Percentiles rank a stretch among this genome's conserved stretches.
phyloP scores from a whole-genome alignment of 2,888 invertebrate genomes.

The Habrosyne pyritoides region DNA sequence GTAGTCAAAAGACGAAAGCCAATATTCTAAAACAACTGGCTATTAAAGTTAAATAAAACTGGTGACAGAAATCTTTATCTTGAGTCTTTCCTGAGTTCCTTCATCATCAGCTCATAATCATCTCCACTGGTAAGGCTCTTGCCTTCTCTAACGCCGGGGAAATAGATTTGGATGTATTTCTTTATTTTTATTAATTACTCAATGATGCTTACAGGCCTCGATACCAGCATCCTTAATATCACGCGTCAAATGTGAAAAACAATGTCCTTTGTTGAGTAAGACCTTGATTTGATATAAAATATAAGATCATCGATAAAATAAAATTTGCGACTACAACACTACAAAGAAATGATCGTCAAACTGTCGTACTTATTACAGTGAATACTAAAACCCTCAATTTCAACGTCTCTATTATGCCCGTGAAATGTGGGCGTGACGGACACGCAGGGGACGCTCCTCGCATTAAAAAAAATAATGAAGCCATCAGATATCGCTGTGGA shows the following conservation, averaged over 20 bases:
- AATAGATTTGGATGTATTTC: too few species aligned
- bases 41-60: too few species aligned
- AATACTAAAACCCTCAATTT: conserved; percentile 56
- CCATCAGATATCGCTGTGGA: conserved; percentile 38
- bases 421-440: conserved; percentile 60
- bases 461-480: conserved; percentile 68
- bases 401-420: conserved; percentile 66
- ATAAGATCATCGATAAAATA: not conserved
- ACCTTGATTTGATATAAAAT: not conserved
- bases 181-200: too few species aligned
- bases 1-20: too few species aligned
- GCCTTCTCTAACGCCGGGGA: too few species aligned
- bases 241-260: too few species aligned
- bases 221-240: too few species aligned
- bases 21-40: too few species aligned
- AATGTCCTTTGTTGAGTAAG: not conserved
- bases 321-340: conserved; percentile 31
- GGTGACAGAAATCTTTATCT: too few species aligned
- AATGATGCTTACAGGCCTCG: not conserved
- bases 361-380: conserved; percentile 36
- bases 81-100: too few species aligned
- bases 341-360: conserved; percentile 20
- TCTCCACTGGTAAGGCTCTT: too few species aligned
- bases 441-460: conserved; percentile 37
- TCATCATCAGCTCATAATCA: too few species aligned